Percentiles rank a stretch among this genome's conserved stretches.
Evolutionary conservation across 2,888 invertebrate species (phyloP).

Genomic region (Trimorus sp.): DNA sequence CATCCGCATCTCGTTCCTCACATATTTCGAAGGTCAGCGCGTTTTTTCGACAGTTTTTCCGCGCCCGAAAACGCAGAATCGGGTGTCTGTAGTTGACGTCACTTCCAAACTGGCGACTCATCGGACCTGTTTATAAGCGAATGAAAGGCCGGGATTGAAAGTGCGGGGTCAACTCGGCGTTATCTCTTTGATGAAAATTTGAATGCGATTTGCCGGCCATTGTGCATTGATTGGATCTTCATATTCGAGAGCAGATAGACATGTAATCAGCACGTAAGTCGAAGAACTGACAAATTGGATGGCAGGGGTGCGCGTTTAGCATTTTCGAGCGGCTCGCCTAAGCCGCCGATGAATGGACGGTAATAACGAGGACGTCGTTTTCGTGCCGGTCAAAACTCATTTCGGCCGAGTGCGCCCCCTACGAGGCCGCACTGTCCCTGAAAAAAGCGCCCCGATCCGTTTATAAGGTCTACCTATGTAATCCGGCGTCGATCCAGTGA

Average conservation of each 20-base stretch:
- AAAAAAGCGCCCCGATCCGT: slow-evolving; percentile 44
- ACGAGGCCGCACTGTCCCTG: no score
- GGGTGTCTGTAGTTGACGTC: no score
- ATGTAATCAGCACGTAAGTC: slow-evolving; percentile 62
- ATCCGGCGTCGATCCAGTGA: slow-evolving; percentile 50
- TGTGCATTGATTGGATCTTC: slow-evolving; percentile 59
- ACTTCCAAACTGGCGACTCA: slow-evolving; percentile 13
- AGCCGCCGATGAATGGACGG: slow-evolving; percentile 73
- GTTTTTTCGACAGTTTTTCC: no score
- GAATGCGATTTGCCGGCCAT: slow-evolving; percentile 62
- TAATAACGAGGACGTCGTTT: slow-evolving; percentile 70
- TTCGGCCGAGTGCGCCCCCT: background rate
- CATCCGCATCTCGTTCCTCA: no score
- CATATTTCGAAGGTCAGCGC: no score
- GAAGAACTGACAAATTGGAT: slow-evolving; percentile 68
- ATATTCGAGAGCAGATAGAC: slow-evolving; percentile 64
- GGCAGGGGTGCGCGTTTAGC: slow-evolving; percentile 62
- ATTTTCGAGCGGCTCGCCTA: slow-evolving; percentile 67
- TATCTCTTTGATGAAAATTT: slow-evolving; percentile 66
- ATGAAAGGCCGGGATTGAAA: slow-evolving; percentile 37
- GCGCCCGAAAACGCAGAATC: no score
- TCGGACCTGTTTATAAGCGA: slow-evolving; percentile 11
- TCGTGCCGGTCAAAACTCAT: slow-evolving; percentile 60
- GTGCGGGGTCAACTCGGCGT: slow-evolving; percentile 46
- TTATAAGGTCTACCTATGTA: slow-evolving; percentile 56